Base-by-base conservation (phyloP, 1,140 invertebrate species). In the Elymnias hypermnestra region DNA sequence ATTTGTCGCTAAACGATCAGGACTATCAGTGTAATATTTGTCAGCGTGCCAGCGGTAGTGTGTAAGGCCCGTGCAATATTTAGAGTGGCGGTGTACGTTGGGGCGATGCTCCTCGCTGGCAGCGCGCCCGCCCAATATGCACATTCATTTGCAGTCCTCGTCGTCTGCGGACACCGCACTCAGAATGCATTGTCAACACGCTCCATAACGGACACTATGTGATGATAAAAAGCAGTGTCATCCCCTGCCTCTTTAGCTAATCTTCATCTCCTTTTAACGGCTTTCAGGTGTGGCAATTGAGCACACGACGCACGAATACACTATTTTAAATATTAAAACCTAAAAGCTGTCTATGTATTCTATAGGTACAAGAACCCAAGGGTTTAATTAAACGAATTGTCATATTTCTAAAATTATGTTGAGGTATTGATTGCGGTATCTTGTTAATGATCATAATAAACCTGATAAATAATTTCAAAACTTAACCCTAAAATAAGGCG, bases 81-180 rank as follows among this genome's bases (percentile, higher is more conserved):
- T 48, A 41, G 38, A 38, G 46, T 48, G 41, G 38, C 25, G 36
- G 46, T 41, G 22, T 40, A 39, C 44, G 41, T 46, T 49, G 35
- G 53, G 57, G 46, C 61, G 59, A 57, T 63, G 63, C 58, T 65
- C 58, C 51, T 38, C 4, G 35, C 56, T 79, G 75, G 72, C 71
- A 28, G 2, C 5, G 0, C 21, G 71, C 75, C 75, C 76, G 48
- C 6, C 28, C 42, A 69, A 65, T 63, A 70, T 77, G 75, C 73
- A 75, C 61, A 75, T 64, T 77, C 67, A 72, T 75, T 66, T 68
- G 69, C 71, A 69, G 57, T 66, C 59, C 47, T 50, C 52, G 21
- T 22, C 55, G 48, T 45, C 57, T 72, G 55, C 67, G 63, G 71
- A 58, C 62, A 36, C 44, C 36, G 37, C 42, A 21, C 35, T 39